Conservation (phyloP, 2,797 vertebrate species). For the Odontamblyopus rebecca region DNA sequence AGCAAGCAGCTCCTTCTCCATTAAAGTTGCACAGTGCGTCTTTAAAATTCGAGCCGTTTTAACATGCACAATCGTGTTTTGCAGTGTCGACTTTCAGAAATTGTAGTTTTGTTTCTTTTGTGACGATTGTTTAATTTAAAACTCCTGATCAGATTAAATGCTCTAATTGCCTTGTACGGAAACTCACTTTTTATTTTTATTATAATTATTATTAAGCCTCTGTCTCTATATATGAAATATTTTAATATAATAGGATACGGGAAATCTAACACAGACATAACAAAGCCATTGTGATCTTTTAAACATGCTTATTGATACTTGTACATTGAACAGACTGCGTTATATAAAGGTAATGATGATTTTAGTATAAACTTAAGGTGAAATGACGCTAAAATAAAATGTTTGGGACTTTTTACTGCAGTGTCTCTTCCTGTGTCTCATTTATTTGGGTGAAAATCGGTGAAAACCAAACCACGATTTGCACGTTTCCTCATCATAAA, state of each 20-base stretch:
- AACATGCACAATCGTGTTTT: constrained; percentile 14
- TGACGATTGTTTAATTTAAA: constrained; percentile 74
- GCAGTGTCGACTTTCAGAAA: constrained; percentile 52
- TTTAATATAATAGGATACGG: constrained; percentile 82
- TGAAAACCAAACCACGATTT: constrained; percentile 5
- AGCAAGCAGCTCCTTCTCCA: no score
- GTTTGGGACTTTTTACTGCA: constrained; percentile 75
- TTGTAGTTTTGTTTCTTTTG: constrained; percentile 40
- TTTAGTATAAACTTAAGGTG: constrained; percentile 74
- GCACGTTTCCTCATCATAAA: not conserved
- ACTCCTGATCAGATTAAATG: constrained; percentile 74
- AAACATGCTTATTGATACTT: constrained; percentile 78
- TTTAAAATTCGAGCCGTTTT: constrained; percentile 6
- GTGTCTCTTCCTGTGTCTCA: constrained; percentile 53
- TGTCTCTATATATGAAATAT: constrained; percentile 79
- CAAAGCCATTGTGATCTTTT: constrained; percentile 80
- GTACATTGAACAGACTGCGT: constrained; percentile 76
- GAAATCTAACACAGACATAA: constrained; percentile 75
- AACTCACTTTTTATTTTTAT: constrained; percentile 68
- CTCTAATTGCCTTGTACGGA: constrained; percentile 78
- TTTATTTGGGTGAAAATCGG: constrained; percentile 18
- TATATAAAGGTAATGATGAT: constrained; percentile 74
- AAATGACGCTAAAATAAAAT: constrained; percentile 73
- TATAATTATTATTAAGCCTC: constrained; percentile 72
- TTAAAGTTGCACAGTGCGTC: not conserved